Base-by-base conservation (phyloP, 1,140 invertebrate genomes). In the Phocides pigmalion region DNA sequence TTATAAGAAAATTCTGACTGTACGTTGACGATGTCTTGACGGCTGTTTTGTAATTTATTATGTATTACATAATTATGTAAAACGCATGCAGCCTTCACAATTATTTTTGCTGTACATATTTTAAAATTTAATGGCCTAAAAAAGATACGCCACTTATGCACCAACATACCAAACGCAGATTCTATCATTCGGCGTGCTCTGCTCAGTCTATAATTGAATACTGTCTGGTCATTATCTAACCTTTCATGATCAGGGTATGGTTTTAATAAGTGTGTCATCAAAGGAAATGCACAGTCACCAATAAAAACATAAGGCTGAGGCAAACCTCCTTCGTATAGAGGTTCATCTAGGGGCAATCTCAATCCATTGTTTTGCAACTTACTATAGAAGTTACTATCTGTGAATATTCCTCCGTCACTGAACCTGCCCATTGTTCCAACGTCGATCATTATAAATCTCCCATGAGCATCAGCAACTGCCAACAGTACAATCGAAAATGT, bases 151-250 rank as follows among this genome's bases (percentile, higher is more conserved):
- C n/a, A n/a, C n/a, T n/a, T n/a, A n/a, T n/a, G n/a, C n/a, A n/a
- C n/a, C n/a, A n/a, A n/a, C n/a, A n/a, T n/a, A n/a, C n/a, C n/a
- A n/a, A n/a, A n/a, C n/a, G n/a, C n/a, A n/a, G n/a, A n/a, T n/a
- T n/a, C n/a, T n/a, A n/a, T n/a, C n/a, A n/a, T n/a, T n/a, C n/a
- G n/a, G n/a, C 88, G 69, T 20, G 83, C 88, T 22, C 83, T 68
- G n/a, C 66, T 74, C 5, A 87, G 50, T 53, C 87, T 62, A 71
- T 93, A 93, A 71, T 93, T 93, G 67, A 82, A 93, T 22, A 90
- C 20, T 63, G 62, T 49, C 62, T 51, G 14, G 44, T 28, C 25
- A 28, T 28, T 28, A 28, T 28, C 25, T 28, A 28, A 28, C 25
- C 25, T 28, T 28, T 28, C 25, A 28, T 28, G 25, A 28, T 28